These are phyloP conservation scores for Leucophenga maculata DNA, from an alignment of 2,888 invertebrate genomes.

Conservation along the genomic window DNA sequence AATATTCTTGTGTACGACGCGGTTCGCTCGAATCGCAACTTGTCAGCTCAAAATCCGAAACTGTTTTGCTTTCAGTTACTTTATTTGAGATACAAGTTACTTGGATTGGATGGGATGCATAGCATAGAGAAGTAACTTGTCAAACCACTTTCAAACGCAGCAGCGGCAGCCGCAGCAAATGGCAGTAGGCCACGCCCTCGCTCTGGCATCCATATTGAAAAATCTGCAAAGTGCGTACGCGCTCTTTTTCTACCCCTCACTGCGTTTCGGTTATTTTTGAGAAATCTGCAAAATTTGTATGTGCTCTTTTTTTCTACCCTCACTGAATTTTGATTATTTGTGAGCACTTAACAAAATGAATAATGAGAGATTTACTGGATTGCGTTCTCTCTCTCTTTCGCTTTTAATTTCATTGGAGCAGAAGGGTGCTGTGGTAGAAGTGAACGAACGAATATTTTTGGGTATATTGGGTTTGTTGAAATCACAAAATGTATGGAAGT, in stretches of 20 bases:
- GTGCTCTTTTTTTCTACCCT: slow-evolving; percentile 31
- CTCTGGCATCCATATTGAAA: slow-evolving; percentile 50
- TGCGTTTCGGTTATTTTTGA: too few species aligned
- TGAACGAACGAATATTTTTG: too few species aligned
- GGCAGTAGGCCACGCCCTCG: slow-evolving; percentile 48
- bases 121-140: slow-evolving; percentile 52
- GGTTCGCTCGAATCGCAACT: slow-evolving; percentile 55
- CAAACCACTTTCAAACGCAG: slow-evolving; percentile 43
- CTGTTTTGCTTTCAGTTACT: slow-evolving; percentile 67
- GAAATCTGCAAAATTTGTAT: background rate
- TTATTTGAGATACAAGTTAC: too few species aligned
- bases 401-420: too few species aligned
- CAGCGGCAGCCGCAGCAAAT: slow-evolving; percentile 14
- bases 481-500: too few species aligned
- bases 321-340: background rate
- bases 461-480: too few species aligned
- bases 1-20: background rate
- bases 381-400: slow-evolving; percentile 23
- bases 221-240: background rate
- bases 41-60: slow-evolving; percentile 70
- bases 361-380: background rate
- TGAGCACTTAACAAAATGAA: too few species aligned
- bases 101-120: too few species aligned
- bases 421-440: too few species aligned
- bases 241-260: slow-evolving; percentile 32